Conservation (phyloP, 2,888 invertebrate species). For the Callosobruchus maculatus region DNA sequence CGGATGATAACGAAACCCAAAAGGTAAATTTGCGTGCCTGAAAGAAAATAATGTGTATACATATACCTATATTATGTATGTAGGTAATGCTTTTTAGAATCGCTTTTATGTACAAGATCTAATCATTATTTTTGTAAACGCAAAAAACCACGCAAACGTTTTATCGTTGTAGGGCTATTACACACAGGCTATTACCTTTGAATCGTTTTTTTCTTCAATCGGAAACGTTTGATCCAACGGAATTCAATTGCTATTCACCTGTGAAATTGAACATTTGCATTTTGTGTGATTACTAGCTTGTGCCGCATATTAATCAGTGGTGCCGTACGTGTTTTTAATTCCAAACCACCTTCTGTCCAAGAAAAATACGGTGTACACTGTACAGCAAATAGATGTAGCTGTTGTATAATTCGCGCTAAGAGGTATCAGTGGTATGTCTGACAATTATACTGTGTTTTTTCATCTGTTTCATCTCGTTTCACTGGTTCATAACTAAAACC, state of each 20-base stretch:
- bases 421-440: too few relatives aligned
- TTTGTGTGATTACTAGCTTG: neutral
- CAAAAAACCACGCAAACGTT: neutral
- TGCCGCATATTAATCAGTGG: neutral
- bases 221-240: neutral
- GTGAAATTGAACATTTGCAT: neutral
- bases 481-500: too few relatives aligned
- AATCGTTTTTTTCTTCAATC: neutral
- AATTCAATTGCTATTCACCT: neutral
- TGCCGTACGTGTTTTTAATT: neutral
- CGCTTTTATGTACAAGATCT: neutral
- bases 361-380: neutral
- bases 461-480: too few relatives aligned
- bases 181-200: too few relatives aligned
- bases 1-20: too few relatives aligned
- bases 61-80: too few relatives aligned
- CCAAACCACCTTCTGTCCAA: neutral
- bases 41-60: too few relatives aligned
- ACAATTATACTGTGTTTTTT: too few relatives aligned
- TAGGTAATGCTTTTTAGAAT: too few relatives aligned
- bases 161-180: neutral
- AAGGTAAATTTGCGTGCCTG: too few relatives aligned
- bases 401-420: neutral
- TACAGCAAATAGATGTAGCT: too few relatives aligned
- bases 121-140: neutral